phyloP scores from a whole-genome alignment of 1,140 invertebrate genomes.

The Rhyzopertha dominica region DNA sequence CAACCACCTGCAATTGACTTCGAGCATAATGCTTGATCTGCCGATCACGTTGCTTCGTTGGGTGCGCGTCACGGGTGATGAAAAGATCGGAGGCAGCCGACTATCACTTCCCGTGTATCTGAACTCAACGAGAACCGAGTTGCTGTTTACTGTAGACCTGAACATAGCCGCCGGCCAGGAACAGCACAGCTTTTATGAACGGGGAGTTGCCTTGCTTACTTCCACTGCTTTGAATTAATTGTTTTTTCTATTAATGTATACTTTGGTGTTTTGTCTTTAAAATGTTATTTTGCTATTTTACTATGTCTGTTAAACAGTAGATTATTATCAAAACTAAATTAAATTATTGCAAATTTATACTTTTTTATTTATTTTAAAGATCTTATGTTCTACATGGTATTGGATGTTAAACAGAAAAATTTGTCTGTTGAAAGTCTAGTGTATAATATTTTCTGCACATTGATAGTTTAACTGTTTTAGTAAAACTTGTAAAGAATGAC shows the following conservation, averaged over 20 bases:
- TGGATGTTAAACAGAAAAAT: no score
- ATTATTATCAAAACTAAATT: no score
- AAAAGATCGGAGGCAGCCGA: conserved; percentile 56
- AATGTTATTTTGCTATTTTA: no score
- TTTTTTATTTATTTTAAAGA: no score
- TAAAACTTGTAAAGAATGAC: no score
- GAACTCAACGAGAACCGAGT: conserved; percentile 89
- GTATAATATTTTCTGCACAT: no score
- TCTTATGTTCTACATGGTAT: no score
- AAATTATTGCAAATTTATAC: no score
- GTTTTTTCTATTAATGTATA: conserved; percentile 14
- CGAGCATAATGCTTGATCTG: conserved; percentile 91
- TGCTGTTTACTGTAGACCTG: conserved; percentile 94
- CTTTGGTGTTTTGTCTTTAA: no score
- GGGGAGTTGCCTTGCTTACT: conserved; percentile 91
- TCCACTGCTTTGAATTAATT: conserved; percentile 83
- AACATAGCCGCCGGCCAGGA: conserved; percentile 82
- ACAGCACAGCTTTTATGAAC: conserved; percentile 91
- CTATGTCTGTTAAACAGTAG: no score
- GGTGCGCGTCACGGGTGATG: conserved; percentile 55
- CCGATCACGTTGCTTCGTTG: conserved; percentile 83
- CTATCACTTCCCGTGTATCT: conserved; percentile 94
- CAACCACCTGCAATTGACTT: conserved; percentile 86
- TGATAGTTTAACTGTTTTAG: no score
- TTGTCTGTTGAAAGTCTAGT: no score